phyloP scores from a whole-genome alignment of 2,113 vertebrate genomes.

The Lipotes vexillifer region DNA sequence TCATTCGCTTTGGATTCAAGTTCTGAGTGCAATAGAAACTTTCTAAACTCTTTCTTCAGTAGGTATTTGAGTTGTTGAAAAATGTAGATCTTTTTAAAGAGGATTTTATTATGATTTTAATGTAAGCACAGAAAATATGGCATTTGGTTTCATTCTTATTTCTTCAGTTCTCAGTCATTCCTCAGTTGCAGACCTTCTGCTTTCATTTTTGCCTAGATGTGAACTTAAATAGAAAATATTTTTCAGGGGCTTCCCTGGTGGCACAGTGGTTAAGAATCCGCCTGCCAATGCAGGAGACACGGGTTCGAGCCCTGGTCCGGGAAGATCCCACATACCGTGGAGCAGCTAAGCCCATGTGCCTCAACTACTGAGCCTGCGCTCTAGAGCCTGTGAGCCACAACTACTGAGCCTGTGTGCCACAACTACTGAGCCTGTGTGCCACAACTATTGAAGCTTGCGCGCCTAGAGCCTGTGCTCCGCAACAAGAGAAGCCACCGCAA shows the following conservation, averaged over 20 bases:
- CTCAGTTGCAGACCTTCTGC: neutral
- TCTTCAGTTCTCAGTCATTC: neutral
- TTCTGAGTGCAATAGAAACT: neutral
- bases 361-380: no score
- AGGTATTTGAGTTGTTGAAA: neutral
- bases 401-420: no score
- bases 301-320: no score
- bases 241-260: neutral
- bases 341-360: no score
- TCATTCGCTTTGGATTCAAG: neutral
- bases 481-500: no score
- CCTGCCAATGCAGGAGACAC: no score
- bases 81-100: neutral
- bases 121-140: neutral
- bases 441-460: no score
- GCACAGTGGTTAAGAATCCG: no score
- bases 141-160: neutral
- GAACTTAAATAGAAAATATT: slow-evolving; percentile 1
- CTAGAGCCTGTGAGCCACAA: no score
- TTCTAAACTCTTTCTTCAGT: neutral
- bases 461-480: no score
- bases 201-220: neutral
- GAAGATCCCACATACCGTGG: no score
- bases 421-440: no score
- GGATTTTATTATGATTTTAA: neutral